Percentiles rank a stretch among this genome's conserved stretches.
Conservation (phyloP, 1,140 invertebrate species). For the honey bee (Apis mellifera) region Amel_HAv3.1 CM009937.2:12421501-12422000, state of each 20-base stretch:
- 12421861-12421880: neutral
- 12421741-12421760: conserved; percentile 60
- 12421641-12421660: conserved; percentile 6
- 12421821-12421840: conserved; percentile 38
- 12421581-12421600: neutral
- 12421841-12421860: conserved; percentile 25
- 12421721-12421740: conserved; percentile 44
- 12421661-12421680: conserved; percentile 38
- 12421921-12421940: neutral
- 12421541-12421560: conserved; percentile 59
- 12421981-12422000: neutral
- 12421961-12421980: neutral
- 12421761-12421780: conserved; percentile 62
- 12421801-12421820: conserved; percentile 60
- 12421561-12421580: conserved; percentile 3
- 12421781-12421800: conserved; percentile 60
- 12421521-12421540: conserved; percentile 61
- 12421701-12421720: conserved; percentile 51
- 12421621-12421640: neutral
- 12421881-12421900: conserved; percentile 29
- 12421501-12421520: conserved; percentile 56
- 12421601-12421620: neutral
- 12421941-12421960: neutral
- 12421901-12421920: neutral
- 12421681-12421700: conserved; percentile 44